Base-by-base conservation (phyloP, 2,797 vertebrate species). In the Toxotes lorentzi region DNA sequence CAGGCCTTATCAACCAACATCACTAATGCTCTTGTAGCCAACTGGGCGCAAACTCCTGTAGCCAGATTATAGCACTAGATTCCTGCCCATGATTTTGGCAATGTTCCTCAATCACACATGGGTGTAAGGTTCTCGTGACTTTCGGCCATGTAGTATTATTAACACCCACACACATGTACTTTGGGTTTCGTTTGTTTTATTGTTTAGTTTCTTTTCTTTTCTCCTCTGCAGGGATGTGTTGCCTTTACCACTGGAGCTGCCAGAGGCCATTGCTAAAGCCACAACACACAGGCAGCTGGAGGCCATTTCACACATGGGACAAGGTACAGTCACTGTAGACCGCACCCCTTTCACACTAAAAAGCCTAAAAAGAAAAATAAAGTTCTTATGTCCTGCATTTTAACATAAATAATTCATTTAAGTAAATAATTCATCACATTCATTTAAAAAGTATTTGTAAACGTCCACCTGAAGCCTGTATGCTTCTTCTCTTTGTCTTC, bases 271-370 rank as follows among this genome's bases (percentile, higher is more conserved):
- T 58, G 89, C 91, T 34, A 91, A 93, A 50, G 97, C 97, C 2
- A 78, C 95, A 2, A 96, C 96, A 35, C 96, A 96, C 91, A 94
- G 95, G 71, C 95, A 97, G 83, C 94, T 98, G 84, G 96, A 98
- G 88, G 94, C 94, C 86, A 97, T 98, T 86, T 97, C 97, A 23
- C 96, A 98, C 88, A 94, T 98, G 92, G 97, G 97, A 62, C 92
- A 96, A 72, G 97, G 97, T 97, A 88, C 35, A 47, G 73, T 48
- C 17, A 57, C 2, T 4, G 35, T 23, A 57, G 1, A 12, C 8
- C n/a, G 24, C 41, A 2, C 17, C 4, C 27, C 4, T 32, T 13
- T 54, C 5, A 51, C 24, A 30, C 17, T 47, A 16, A 47, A 45
- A 2, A 58, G 47, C 41, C 6, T 23, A 17, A 69, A 70, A 19